A percentile compares a stretch with the other conserved stretches of the same genome.
Conservation (phyloP, 2,113 vertebrate genomes). For the Cariama cristata region DNA sequence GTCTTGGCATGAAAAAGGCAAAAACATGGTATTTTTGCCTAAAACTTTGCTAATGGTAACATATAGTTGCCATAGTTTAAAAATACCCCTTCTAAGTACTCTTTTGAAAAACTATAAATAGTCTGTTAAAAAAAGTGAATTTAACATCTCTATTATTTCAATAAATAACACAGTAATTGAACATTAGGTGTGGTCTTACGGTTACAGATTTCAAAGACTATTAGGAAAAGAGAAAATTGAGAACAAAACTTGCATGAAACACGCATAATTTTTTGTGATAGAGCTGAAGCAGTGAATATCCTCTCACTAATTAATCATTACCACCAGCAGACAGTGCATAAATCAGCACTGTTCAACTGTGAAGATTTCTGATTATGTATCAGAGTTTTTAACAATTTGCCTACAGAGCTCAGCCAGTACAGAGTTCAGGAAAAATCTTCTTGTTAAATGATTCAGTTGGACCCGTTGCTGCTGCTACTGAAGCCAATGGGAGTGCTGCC, state of each 20-base stretch:
- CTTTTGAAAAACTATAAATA: background rate
- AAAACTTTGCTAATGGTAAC: background rate
- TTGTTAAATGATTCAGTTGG: slow-evolving; percentile 28
- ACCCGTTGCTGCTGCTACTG: slow-evolving; percentile 10
- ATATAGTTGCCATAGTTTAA: background rate
- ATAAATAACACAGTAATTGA: background rate
- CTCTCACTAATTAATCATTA: background rate
- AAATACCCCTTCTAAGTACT: slow-evolving; percentile 13
- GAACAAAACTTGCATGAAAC: background rate
- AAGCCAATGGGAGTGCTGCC: background rate
- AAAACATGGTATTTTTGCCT: background rate
- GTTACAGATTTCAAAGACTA: background rate
- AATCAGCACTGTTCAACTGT: slow-evolving; percentile 20
- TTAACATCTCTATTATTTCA: background rate
- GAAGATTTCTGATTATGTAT: slow-evolving; percentile 38
- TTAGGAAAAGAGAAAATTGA: background rate
- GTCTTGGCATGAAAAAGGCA: background rate
- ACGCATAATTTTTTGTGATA: background rate
- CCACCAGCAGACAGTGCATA: background rate
- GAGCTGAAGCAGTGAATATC: background rate
- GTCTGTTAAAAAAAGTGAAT: background rate
- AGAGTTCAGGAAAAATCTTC: slow-evolving; percentile 31
- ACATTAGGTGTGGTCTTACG: background rate
- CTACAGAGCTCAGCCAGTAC: background rate
- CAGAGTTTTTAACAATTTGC: slow-evolving; percentile 26